Conservation (phyloP, 1,140 invertebrate species). For the Sminthurides bifidus region DNA sequence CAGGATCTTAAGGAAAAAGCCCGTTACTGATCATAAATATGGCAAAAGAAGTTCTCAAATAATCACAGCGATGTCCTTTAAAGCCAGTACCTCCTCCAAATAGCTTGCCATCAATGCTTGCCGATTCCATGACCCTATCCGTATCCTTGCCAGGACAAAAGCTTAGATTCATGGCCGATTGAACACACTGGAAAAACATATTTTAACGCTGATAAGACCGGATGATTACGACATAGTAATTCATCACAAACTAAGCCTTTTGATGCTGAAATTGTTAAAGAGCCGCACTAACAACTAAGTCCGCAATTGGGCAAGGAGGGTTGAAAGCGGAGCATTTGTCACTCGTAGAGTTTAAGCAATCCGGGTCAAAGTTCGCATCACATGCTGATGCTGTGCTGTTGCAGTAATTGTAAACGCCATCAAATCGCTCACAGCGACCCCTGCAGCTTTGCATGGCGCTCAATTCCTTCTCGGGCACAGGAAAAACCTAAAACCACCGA, state of each 20-base stretch:
- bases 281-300: conserved; percentile 2
- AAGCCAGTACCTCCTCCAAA: not conserved
- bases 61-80: no score
- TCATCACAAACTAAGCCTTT: no score
- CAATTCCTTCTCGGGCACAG: conserved; percentile 4
- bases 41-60: no score
- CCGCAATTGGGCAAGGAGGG: conserved; percentile 6
- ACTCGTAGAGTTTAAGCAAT: not conserved
- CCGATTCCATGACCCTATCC: conserved; percentile 9
- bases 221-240: no score
- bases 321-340: no score
- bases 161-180: not conserved
- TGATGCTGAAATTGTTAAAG: no score
- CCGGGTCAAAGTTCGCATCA: not conserved
- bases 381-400: not conserved
- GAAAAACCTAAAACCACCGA: conserved; percentile 10
- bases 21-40: no score
- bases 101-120: not conserved
- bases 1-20: no score
- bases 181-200: no score
- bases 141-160: not conserved
- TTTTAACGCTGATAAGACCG: no score
- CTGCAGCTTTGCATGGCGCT: not conserved
- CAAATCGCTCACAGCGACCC: conserved; percentile 2
- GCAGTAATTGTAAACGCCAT: not conserved